Evolutionary conservation across 1,140 invertebrate species (phyloP).

Genomic region (Tachypleus tridentatus): DNA sequence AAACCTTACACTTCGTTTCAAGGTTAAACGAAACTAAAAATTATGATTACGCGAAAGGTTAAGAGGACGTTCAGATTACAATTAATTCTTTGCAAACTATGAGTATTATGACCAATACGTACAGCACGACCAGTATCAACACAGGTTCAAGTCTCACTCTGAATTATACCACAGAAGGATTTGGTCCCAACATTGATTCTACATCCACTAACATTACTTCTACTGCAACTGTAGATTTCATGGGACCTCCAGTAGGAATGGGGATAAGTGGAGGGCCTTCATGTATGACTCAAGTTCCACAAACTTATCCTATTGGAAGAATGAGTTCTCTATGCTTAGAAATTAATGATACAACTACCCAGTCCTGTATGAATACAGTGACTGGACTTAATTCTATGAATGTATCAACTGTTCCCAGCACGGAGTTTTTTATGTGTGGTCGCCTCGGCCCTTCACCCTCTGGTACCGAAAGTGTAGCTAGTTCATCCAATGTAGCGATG

Average conservation of each 20-base stretch:
- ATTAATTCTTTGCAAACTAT: background rate
- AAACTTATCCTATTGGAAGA: slow-evolving; percentile 30
- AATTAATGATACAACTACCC: slow-evolving; percentile 30
- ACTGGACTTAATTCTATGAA: slow-evolving; percentile 39
- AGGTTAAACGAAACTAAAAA: too few species aligned
- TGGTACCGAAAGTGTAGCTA: slow-evolving; percentile 13
- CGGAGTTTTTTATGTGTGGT: slow-evolving; percentile 27
- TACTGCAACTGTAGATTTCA: slow-evolving; percentile 23
- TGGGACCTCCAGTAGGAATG: slow-evolving; percentile 33
- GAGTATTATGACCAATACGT: slow-evolving; percentile 23
- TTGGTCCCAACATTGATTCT: slow-evolving; percentile 48
- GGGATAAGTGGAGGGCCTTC: slow-evolving; percentile 36
- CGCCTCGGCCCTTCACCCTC: slow-evolving; percentile 41
- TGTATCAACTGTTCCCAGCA: slow-evolving; percentile 20
- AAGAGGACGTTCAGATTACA: too few species aligned
- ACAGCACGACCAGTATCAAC: slow-evolving; percentile 47
- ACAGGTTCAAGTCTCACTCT: slow-evolving; percentile 26
- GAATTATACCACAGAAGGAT: slow-evolving; percentile 41
- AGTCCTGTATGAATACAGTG: slow-evolving; percentile 31
- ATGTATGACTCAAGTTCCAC: slow-evolving; percentile 51
- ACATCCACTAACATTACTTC: slow-evolving; percentile 41
- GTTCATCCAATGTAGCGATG: slow-evolving; percentile 29
- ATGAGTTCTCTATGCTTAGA: slow-evolving; percentile 35
- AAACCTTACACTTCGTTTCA: too few species aligned
- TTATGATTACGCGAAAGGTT: too few species aligned